Base-by-base conservation (phyloP, 2,888 invertebrate genomes). In the Ectropis crepuscularia region DNA sequence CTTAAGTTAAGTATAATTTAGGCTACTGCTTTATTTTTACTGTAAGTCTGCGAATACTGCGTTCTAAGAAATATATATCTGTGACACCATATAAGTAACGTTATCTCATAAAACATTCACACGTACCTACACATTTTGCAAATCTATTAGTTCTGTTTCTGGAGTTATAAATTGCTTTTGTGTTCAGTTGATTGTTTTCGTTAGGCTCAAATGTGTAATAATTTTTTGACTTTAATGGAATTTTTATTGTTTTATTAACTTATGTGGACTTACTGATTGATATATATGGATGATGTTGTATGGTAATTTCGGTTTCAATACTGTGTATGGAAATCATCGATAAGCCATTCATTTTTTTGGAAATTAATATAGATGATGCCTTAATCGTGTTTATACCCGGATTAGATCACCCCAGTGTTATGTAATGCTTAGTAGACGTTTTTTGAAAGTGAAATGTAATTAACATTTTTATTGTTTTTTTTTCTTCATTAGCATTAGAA, bases 51-150 rank as follows among this genome's bases (percentile, higher is more conserved):
- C n/a, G 10, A 42, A 42, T 5, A 41, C n/a, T 28, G 6, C 28
- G 42, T 53, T n/a, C 10, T 38, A 36, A 5, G 39, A 46, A 6
- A 36, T 36, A n/a, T 10, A 42, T 49, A 54, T 12, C n/a, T 39
- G 10, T 43, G 28, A 45, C 45, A 41, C 55, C 55, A 55, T 55
- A 41, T 61, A 51, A 5, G 55, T 46, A 55, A 50, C 41, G 36
- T 41, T 11, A 5, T 6, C 45, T 12, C 12, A 6, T 45, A 45
- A 7, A 12, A 11, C 39, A 50, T 11, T 38, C 9, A 11, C 9
- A 28, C 12, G 39, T 53, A 37, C 59, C 54, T 45, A 49, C 16
- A 38, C 49, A 45, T 45, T 55, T 49, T 28, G 6, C 10, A 45
- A 49, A 45, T 45, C 39, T 38, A 54, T 42, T 37, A 51, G 10